A percentile compares a stretch with the other conserved stretches of the same genome.
Evolutionary conservation across 2,888 invertebrate species (phyloP).

Genomic region (Rhimphoctona megacephalus): DNA sequence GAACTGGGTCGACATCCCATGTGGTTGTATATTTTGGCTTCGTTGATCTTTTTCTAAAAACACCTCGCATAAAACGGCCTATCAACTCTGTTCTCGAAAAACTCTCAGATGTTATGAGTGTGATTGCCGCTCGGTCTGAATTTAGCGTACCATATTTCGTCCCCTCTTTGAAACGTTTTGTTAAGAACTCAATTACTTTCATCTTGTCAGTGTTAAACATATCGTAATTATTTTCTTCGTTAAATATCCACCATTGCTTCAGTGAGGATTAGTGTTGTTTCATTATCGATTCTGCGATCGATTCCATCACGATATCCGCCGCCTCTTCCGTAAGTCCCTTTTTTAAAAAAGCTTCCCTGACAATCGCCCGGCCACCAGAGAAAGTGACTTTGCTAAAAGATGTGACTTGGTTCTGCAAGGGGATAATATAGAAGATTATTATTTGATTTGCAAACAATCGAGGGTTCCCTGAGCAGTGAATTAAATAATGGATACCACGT

Average conservation of each 20-base stretch:
- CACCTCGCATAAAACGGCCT: conserved; percentile 30
- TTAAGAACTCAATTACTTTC: too few relatives aligned
- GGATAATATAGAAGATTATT: not conserved
- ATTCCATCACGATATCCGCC: conserved; percentile 19
- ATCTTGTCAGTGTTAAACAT: conserved; percentile 9
- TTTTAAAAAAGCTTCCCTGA: conserved; percentile 36
- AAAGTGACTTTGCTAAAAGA: not conserved
- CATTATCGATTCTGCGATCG: not conserved
- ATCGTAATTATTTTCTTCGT: conserved; percentile 50
- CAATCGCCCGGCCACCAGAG: conserved; percentile 5
- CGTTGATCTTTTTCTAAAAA: conserved; percentile 54
- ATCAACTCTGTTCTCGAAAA: conserved; percentile 7
- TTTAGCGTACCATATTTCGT: not conserved
- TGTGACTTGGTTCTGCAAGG: not conserved
- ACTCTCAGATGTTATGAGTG: conserved; percentile 43
- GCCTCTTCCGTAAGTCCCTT: conserved; percentile 43
- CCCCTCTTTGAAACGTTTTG: too few relatives aligned
- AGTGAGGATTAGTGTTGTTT: conserved; percentile 29
- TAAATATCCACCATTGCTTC: conserved; percentile 15
- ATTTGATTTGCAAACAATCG: too few relatives aligned
- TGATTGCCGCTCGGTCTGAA: conserved; percentile 36
- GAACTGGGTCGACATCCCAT: conserved; percentile 74
- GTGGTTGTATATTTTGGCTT: conserved; percentile 70
- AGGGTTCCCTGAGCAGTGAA: too few relatives aligned
- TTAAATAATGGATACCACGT: too few relatives aligned